Evolutionary conservation across 2,888 invertebrate species (phyloP), one percentile per base, ranked within the genome.

Genomic region (Dasypolia templi): DNA sequence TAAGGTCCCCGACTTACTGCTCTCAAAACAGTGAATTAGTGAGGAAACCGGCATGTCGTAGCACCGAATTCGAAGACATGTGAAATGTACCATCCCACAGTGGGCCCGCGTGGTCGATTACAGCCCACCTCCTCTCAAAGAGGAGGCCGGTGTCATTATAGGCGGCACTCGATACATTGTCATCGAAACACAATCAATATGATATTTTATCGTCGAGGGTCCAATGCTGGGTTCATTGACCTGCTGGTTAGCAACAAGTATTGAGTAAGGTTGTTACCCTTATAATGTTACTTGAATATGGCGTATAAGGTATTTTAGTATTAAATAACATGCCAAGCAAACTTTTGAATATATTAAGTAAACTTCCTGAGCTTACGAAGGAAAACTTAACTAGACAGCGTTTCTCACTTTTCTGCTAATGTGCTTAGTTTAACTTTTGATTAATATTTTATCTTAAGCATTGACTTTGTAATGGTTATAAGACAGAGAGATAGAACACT

Each of bases 191-290:
- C 61, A 56, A 80, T 83, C 35, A 72, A 80, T 75, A 69, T 69
- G 49, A 58, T 58, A 39, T 84, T 76, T 75, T 82, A 76, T 70
- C 66, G 66, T 53, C 63, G 32, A 46, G 49, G 59, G 42, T 59
- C 35, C 51, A 70, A 68, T 56, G 17, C 32, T 58, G 59, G 14
- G 82, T 42, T 81, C 70, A n/a, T 44, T 53, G 72, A 62, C 64
- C 69, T 49, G 26, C 35, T 53, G 26, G 22, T 22, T 46, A 51
- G 35, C 55, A 74, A 81, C 69, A 14, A 55, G n/a, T 67, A 53
- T 56, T 9, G 6, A 12, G 26, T 56, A 83, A 76, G 82, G 84
- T 64, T 82, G 66, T 35, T 72, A 80, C 71, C 75, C 75, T 72
- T 72, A 51, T 55, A 58, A 64, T 55, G 17, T 66, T 64, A 35